Base-by-base conservation (phyloP, 1,140 invertebrate species). In the Periplaneta americana region DNA sequence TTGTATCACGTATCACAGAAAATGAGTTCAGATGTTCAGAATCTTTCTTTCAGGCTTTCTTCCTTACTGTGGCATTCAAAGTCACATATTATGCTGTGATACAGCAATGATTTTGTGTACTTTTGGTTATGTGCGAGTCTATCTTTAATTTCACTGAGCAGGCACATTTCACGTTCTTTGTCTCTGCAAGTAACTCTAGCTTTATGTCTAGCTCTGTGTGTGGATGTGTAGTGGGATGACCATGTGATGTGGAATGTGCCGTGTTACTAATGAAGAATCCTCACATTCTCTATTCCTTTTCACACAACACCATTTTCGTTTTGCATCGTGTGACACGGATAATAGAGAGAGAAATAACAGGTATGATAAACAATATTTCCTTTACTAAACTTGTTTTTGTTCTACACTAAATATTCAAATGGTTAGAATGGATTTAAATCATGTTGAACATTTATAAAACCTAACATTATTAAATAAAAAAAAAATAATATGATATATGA, bases 301-400 rank as follows among this genome's bases (percentile, higher is more conserved):
- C 75, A 77, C 75, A 77, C 75, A 34, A 77, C 75, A 36, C 35
- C 75, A 77, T 80, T 80, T 80, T 80, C 80, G 66, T 66, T 80
- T 80, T 80, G 80, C 80, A 80, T 80, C 80, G 13, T 80, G 80
- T 80, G 66, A 74, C 35, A 66, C 74, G 80, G 80, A 80, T 22
- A 34, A 75, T 80, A 80, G 80, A 80, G 35, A 74, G 28, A 33
- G 80, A 80, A 74, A 18, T 75, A 9, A 74, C 80, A 80, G 80
- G 80, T 80, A 66, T 66, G 48, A 66, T n/a, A 66, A 48, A 48
- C n/a, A 80, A 22, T 77, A 34, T 34, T 77, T 33, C 57, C n/a
- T 66, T 17, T 66, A 28, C n/a, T 66, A 66, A 17, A 66, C 17
- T 17, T 77, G 8, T 22, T n/a, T 77, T 77, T 22, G 18, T 32